Evolutionary conservation across 1,140 invertebrate genomes (phyloP), one percentile per base, ranked within the genome.

Genomic region (Onthophagus taurus): DNA sequence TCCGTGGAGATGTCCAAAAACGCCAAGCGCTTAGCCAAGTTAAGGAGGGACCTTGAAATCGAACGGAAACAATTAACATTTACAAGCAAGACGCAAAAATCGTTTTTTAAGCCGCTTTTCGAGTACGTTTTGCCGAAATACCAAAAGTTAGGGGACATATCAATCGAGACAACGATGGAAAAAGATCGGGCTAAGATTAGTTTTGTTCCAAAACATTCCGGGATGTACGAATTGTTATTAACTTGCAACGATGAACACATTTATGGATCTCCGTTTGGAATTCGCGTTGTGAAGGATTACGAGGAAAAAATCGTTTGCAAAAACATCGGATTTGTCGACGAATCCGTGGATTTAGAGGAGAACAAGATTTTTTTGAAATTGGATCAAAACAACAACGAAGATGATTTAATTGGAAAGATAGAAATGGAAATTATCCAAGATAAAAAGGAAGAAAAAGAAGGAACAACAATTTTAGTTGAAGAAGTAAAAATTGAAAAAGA

Each of bases 151-250:
- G 38, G 18, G n/a, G 50, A 50, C 19, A 60, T 63, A 7, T 31
- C 43, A 7, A 50, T 63, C 7, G 42, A 52, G 16, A 48, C 54
- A 4, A 41, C 51, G 9, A 36, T 55, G 17, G 59, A 62, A 45
- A 31, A 42, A n/a, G 54, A 59, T 12, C 45, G 58, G 24, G 48
- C 51, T 7, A 54, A 53, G 47, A 39, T 63, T 3, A 46, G 44
- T 17, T 63, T 58, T 42, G 47, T 61, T 13, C 52, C 58, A 6
- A 50, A 53, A 24, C 44, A 54, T 47, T 50, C 38, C 8, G 61
- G 61, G 8, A 55, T 63, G 20, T 57, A 62, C 44, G 57, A 62
- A 43, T 50, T 63, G 16, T 52, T 41, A 33, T 23, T 63, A 13
- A 55, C 51, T 17, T 49, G 38, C 9, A 49, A 58, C 37, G 55